Base-by-base conservation (phyloP, 2,888 invertebrate genomes). In the Syrista parreyssii region DNA sequence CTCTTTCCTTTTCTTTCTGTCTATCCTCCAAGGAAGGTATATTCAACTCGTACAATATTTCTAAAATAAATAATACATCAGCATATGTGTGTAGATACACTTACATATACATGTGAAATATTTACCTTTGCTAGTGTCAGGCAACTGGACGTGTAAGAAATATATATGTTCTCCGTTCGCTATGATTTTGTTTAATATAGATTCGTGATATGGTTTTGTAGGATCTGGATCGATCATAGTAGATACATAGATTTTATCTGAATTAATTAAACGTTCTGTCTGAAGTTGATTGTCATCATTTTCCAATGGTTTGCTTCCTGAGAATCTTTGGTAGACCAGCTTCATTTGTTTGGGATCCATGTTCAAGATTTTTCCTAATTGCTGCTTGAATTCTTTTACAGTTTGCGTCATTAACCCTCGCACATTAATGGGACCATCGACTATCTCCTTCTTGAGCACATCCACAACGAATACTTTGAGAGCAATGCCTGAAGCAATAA, bases 391-490 rank as follows among this genome's bases (percentile, higher is more conserved):
- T 74, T 93, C 93, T 40, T 90, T 91, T 30, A 94, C 93, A 32
- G 94, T 94, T 83, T 94, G 93, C 73, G 92, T 92, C 40, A 92
- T 90, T 84, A 93, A 93, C 34, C 94, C 94, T 80, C 95, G 92
- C 12, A 96, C 92, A 84, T 92, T 92, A 82, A 93, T 92, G 35
- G 95, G 95, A 40, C 94, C 94, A 82, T 94, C 93, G 78, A 94
- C 92, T 79, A 94, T 90, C 76, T 94, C 94, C 87, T 94, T 94
- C 35, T 92, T 93, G 74, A 93, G 92, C 75, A 95, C 87, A 89
- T 95, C 93, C 72, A 96, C 93, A 75, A 93, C 91, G 87, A 93
- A 95, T 4, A 95, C 94, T 90, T 94, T 95, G 81, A 94, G 93
- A 75, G 92, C 90, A 68, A 93, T 90, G 82, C 92, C 93, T 93